Conservation (phyloP, 2,113 vertebrate species). For the Petaurus breviceps region DNA sequence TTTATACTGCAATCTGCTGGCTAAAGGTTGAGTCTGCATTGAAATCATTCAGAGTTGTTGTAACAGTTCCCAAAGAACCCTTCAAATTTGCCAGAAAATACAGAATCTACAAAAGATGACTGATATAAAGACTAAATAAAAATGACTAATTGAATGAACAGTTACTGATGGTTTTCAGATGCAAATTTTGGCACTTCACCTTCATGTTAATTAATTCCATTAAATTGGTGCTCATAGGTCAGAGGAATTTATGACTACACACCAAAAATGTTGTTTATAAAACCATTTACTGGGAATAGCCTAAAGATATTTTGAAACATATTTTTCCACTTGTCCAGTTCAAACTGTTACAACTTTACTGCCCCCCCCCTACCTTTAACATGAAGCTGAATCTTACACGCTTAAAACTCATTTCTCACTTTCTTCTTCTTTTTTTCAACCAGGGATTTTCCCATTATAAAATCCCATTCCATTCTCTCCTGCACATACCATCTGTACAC, state of each 20-base stretch:
- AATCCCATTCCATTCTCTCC: constrained; percentile 30
- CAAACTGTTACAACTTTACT: constrained; percentile 66
- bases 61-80: constrained; percentile 40
- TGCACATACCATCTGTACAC: constrained; percentile 40
- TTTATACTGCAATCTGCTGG: constrained; percentile 39
- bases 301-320: constrained; percentile 65
- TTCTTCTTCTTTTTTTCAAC: constrained; percentile 58
- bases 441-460: constrained; percentile 21
- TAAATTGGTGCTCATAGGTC: constrained; percentile 72
- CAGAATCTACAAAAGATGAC: constrained; percentile 61
- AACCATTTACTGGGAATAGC: constrained; percentile 63
- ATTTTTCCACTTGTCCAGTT: constrained; percentile 62
- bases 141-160: constrained; percentile 72
- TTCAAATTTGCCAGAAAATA: constrained; percentile 54
- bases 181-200: constrained; percentile 73
- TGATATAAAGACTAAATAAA: constrained; percentile 73
- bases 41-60: constrained; percentile 57
- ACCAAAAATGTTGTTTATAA: constrained; percentile 75
- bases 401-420: not conserved
- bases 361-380: constrained; percentile 36
- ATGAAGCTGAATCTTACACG: constrained; percentile 40
- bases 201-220: constrained; percentile 77
- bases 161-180: constrained; percentile 74
- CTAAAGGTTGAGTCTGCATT: constrained; percentile 23
- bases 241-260: constrained; percentile 75